Percentiles rank a stretch among this genome's conserved stretches.
Evolutionary conservation across 1,140 invertebrate genomes (phyloP).

Genomic region (Drosophila mojavensis): DNA sequence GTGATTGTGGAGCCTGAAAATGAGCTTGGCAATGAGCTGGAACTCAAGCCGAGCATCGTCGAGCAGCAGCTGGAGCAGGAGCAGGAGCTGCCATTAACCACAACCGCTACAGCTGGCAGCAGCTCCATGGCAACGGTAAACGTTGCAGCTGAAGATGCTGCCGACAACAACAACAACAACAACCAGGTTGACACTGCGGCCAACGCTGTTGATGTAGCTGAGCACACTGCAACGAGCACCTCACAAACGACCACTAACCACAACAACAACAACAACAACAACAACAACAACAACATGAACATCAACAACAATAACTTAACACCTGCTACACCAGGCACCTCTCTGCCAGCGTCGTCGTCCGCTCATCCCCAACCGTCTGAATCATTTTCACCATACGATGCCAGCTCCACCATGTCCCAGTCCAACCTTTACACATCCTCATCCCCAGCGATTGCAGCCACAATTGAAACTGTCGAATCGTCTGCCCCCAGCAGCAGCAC

Average conservation of each 20-base stretch:
- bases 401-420: constrained; percentile 38
- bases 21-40: constrained; percentile 40
- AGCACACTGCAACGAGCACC: constrained; percentile 47
- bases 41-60: constrained; percentile 19
- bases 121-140: constrained; percentile 48
- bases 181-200: constrained; percentile 49
- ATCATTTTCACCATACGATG: constrained; percentile 53
- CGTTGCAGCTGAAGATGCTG: constrained; percentile 26
- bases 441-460: constrained; percentile 29
- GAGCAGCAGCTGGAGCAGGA: constrained; percentile 7
- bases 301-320: constrained; percentile 22
- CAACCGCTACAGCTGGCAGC: constrained; percentile 12
- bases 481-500: constrained; percentile 11
- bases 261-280: constrained; percentile 23
- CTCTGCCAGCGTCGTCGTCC: constrained; percentile 17
- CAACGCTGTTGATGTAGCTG: constrained; percentile 50
- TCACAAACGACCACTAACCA: constrained; percentile 50
- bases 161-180: background rate
- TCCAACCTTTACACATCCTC: constrained; percentile 14
- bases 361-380: constrained; percentile 23
- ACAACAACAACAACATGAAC: constrained; percentile 23
- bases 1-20: constrained; percentile 36
- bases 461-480: constrained; percentile 30
- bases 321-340: constrained; percentile 38
- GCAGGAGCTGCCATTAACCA: constrained; percentile 15